Evolutionary conservation across 2,888 invertebrate genomes (phyloP).

Genomic region (Sminthurinus aureus): DNA sequence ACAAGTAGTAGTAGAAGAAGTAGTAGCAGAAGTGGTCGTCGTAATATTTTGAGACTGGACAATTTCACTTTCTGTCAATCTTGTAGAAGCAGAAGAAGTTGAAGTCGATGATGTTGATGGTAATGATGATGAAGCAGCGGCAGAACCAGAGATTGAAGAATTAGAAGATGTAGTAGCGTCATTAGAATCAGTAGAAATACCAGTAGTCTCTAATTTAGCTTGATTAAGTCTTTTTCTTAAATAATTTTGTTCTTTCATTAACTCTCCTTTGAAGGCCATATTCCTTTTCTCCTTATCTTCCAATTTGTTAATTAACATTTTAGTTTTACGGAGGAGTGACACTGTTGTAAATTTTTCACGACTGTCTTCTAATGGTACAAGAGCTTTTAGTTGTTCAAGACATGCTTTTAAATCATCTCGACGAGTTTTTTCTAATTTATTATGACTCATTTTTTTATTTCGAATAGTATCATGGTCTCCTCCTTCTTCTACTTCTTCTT

Average conservation of each 20-base stretch:
- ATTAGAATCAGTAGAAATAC: no score
- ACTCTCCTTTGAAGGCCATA: conserved; percentile 20
- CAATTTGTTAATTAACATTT: conserved; percentile 16
- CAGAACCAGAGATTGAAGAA: no score
- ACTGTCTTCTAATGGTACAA: conserved; percentile 27
- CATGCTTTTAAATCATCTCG: conserved; percentile 29
- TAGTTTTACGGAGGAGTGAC: conserved; percentile 15
- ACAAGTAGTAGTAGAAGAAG: no score
- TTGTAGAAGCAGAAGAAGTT: background rate
- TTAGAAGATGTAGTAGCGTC: no score
- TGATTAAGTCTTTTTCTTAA: conserved; percentile 16
- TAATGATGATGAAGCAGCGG: background rate
- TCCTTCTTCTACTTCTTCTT: no score
- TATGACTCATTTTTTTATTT: conserved; percentile 15
- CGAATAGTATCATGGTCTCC: background rate
- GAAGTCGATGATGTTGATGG: background rate
- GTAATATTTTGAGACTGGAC: no score
- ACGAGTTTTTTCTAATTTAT: conserved; percentile 20
- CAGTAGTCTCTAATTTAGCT: background rate
- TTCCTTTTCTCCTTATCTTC: conserved; percentile 27
- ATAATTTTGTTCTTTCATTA: conserved; percentile 12
- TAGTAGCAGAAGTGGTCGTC: no score
- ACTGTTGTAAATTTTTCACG: conserved; percentile 27
- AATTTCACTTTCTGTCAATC: no score
- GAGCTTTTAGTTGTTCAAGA: conserved; percentile 16